These are phyloP conservation scores for Drosophila pruinosa DNA, from an alignment of 1,140 invertebrate genomes.

Conservation along the genomic window DNA sequence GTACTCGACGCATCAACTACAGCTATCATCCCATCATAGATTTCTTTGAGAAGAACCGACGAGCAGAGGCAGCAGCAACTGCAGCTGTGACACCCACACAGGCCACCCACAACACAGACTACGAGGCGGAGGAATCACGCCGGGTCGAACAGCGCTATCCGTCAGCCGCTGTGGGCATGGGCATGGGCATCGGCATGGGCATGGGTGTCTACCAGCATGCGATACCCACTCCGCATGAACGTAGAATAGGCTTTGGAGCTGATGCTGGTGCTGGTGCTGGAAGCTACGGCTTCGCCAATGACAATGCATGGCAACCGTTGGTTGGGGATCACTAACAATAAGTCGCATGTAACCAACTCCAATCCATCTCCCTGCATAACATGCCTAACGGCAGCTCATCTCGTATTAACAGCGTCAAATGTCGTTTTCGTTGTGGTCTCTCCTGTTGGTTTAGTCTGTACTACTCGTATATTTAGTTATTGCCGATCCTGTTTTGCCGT, in stretches of 20 bases:
- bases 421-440: slow-evolving; percentile 15
- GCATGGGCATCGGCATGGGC: slow-evolving; percentile 27
- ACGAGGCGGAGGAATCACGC: slow-evolving; percentile 43
- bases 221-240: slow-evolving; percentile 57
- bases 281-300: slow-evolving; percentile 51
- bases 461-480: slow-evolving; percentile 22
- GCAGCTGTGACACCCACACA: neutral
- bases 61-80: slow-evolving; percentile 17
- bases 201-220: slow-evolving; percentile 47
- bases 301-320: slow-evolving; percentile 76
- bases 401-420: slow-evolving; percentile 53
- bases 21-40: slow-evolving; percentile 94
- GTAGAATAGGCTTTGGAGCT: slow-evolving; percentile 69
- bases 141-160: slow-evolving; percentile 53
- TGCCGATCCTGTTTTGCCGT: slow-evolving; percentile 33
- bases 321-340: slow-evolving; percentile 60
- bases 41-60: slow-evolving; percentile 86
- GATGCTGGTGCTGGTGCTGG: slow-evolving; percentile 42
- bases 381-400: neutral
- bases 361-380: slow-evolving; percentile 24
- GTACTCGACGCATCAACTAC: slow-evolving; percentile 88
- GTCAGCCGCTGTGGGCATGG: slow-evolving; percentile 19
- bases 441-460: slow-evolving; percentile 31
- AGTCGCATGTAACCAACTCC: slow-evolving; percentile 50
- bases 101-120: slow-evolving; percentile 8